These are phyloP conservation scores for Apteryx mantelli DNA, from an alignment of 2,113 vertebrate genomes.

Conservation along the genomic window DNA sequence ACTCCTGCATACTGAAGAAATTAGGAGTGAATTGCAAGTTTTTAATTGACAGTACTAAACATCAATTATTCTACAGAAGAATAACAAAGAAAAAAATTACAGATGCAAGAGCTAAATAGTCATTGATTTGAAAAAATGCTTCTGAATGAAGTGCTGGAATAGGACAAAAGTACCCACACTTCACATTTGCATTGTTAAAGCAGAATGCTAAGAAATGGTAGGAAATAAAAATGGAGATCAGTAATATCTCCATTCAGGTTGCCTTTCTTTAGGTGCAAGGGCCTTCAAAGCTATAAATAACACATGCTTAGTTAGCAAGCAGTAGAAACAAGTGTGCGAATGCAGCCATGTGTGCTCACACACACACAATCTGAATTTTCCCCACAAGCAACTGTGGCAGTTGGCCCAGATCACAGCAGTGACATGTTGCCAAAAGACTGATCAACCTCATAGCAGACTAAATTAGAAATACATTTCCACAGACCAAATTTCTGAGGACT, in stretches of 20 bases:
- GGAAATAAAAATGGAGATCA: neutral
- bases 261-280: neutral
- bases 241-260: neutral
- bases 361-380: constrained; percentile 46
- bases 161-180: neutral
- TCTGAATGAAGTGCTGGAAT: constrained; percentile 10
- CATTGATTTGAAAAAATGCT: neutral
- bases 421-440: constrained; percentile 55
- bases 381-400: constrained; percentile 60
- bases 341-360: constrained; percentile 55
- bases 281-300: constrained; percentile 60
- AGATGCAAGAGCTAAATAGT: constrained; percentile 54
- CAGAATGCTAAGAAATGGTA: neutral
- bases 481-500: constrained; percentile 29
- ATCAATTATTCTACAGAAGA: constrained; percentile 52
- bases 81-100: constrained; percentile 57
- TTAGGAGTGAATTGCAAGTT: constrained; percentile 33
- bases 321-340: constrained; percentile 48
- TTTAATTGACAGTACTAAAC: constrained; percentile 62
- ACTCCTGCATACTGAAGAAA: constrained; percentile 31
- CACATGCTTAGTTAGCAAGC: constrained; percentile 59
- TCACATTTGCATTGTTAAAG: neutral
- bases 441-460: constrained; percentile 37
- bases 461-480: constrained; percentile 62
- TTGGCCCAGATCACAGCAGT: constrained; percentile 54